Percentiles rank a stretch among this genome's conserved stretches.
phyloP scores from a whole-genome alignment of 1,140 invertebrate genomes.

The Lepeophtheirus salmonis region DNA sequence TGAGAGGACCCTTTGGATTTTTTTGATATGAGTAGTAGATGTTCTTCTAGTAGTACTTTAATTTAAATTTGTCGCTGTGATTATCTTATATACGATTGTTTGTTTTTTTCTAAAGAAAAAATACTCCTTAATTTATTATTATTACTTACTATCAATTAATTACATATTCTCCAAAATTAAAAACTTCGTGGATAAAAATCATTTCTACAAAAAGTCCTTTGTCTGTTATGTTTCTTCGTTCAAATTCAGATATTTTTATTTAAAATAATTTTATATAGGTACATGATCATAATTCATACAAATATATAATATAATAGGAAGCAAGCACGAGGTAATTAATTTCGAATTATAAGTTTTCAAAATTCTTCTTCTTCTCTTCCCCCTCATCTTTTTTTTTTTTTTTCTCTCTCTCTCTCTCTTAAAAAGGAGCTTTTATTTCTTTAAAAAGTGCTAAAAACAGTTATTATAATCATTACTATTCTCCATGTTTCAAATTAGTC shows the following conservation, averaged over 20 bases:
- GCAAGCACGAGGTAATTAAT: too few species aligned
- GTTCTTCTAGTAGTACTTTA: too few species aligned
- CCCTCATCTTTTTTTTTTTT: background rate
- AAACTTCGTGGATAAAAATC: background rate
- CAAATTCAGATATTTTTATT: background rate
- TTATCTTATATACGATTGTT: background rate
- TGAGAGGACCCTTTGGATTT: too few species aligned
- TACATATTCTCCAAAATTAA: background rate
- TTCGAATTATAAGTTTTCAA: background rate
- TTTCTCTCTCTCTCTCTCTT: background rate
- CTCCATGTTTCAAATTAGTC: too few species aligned
- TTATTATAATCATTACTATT: too few species aligned
- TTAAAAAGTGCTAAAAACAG: too few species aligned
- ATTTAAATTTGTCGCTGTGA: too few species aligned
- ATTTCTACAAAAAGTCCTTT: background rate
- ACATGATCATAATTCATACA: background rate
- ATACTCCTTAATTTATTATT: constrained; percentile 1
- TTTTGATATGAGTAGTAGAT: too few species aligned
- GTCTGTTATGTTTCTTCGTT: background rate
- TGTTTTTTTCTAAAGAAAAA: background rate
- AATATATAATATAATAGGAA: background rate
- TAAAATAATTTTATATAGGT: background rate
- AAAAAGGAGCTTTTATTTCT: too few species aligned
- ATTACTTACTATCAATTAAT: background rate
- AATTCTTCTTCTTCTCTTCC: background rate